Base-by-base conservation (phyloP, 2,797 vertebrate species). In the Hydrocynus forskahlii region DNA sequence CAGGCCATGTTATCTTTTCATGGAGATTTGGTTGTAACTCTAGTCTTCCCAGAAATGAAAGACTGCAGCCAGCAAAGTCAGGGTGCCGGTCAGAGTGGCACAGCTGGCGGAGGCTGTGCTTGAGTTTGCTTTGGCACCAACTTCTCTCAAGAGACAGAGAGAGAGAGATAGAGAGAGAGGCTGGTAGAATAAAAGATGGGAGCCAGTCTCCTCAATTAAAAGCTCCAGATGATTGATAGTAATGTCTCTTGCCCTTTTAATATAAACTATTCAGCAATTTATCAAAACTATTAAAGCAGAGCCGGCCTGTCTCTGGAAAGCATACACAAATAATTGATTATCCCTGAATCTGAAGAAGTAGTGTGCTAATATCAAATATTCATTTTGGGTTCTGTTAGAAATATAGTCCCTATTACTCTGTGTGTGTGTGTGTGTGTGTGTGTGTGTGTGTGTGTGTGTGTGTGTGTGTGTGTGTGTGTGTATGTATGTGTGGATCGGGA, bases 301-400 rank as follows among this genome's bases (percentile, higher is more conserved):
- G 81, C 85, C 69, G 59, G 80, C 59, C 85, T 86, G 85, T 88
- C 87, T 84, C 68, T 54, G 78, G 67, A 86, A 81, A 85, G 84
- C 84, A 88, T 86, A 87, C 82, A 88, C 84, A 88, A 88, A 88
- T 87, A 86, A 88, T 88, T 69, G 83, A 88, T 87, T 85, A 86
- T 83, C 87, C 84, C 76, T 74, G 79, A 75, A 87, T 85, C 76
- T 83, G 76, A 83, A 84, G 76, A 70, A 84, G 79, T 78, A 73
- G 77, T 82, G 66, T 76, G 83, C 83, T 73, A 83, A 85, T 82
- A 88, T 88, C 81, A 88, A 88, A 87, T 88, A 87, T 88, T 86
- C 63, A 87, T 88, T 83, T 79, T 78, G 78, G n/a, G 72, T 86
- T 83, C 84, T 84, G 84, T 76, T 84, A 82, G 76, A 85, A 85